Evolutionary conservation across 2,888 invertebrate genomes (phyloP).

Genomic region (Monoplex corrugatus): DNA sequence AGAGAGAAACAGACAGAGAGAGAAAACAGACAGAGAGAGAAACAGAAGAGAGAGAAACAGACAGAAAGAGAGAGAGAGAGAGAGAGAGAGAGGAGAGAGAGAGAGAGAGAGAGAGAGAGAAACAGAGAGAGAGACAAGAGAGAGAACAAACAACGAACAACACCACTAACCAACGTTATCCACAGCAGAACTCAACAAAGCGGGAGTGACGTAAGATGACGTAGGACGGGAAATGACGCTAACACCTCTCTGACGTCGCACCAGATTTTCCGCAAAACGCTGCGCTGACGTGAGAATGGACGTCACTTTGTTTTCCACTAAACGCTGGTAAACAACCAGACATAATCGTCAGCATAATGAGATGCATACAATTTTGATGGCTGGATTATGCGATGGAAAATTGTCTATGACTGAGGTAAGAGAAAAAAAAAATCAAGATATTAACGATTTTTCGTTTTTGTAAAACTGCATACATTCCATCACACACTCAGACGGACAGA

Average conservation of each 20-base stretch:
- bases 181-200: slow-evolving; percentile 12
- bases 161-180: slow-evolving; percentile 33
- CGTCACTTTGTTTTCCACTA: slow-evolving; percentile 63
- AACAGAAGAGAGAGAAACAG: slow-evolving; percentile 2
- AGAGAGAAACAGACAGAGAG: not conserved
- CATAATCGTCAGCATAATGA: not conserved
- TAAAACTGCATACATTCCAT: not conserved
- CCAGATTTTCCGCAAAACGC: slow-evolving; percentile 61
- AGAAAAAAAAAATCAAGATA: no score
- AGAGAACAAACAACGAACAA: not conserved
- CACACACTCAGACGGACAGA: not conserved
- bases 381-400: no score
- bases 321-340: slow-evolving; percentile 56
- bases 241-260: slow-evolving; percentile 45
- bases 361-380: not conserved
- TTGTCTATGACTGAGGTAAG: no score
- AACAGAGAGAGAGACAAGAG: not conserved
- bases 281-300: slow-evolving; percentile 63
- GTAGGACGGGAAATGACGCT: not conserved
- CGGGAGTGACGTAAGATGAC: not conserved
- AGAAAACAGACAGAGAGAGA: not conserved
- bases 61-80: not conserved
- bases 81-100: not conserved
- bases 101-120: not conserved
- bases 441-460: no score